Evolutionary conservation across 1,140 invertebrate species (phyloP).

Genomic region (Whitmania pigra): DNA sequence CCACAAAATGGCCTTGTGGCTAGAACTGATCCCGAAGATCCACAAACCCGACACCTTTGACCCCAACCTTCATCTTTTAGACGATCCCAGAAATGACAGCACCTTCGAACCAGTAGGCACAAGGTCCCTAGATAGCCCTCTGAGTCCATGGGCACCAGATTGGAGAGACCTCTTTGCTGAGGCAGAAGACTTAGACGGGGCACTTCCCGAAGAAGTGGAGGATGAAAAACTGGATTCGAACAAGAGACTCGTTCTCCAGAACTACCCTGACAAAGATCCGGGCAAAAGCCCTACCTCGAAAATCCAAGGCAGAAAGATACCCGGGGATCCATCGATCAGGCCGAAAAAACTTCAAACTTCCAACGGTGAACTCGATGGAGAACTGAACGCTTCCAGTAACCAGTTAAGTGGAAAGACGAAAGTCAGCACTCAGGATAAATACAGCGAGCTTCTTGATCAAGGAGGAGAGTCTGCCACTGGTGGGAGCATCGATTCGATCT

Average conservation of each 20-base stretch:
- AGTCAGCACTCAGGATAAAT: neutral
- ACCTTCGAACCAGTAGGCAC: constrained; percentile 33
- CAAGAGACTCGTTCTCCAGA: neutral
- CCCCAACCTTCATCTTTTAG: constrained; percentile 68
- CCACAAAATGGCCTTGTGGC: constrained; percentile 84
- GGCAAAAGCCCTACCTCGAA: neutral
- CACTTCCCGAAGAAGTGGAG: constrained; percentile 6
- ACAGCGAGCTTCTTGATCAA: too few species aligned
- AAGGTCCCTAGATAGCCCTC: constrained; percentile 32
- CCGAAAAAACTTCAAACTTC: neutral
- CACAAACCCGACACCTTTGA: constrained; percentile 69
- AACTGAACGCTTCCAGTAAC: neutral
- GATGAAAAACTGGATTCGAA: neutral
- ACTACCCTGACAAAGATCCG: constrained; percentile 10
- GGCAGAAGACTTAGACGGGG: neutral
- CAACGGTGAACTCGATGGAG: neutral
- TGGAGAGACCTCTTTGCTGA: constrained; percentile 31
- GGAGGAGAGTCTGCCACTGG: neutral
- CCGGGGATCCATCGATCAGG: constrained; percentile 30
- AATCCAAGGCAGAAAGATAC: neutral
- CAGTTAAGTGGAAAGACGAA: neutral
- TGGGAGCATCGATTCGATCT: constrained; percentile 20
- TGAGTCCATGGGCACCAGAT: constrained; percentile 33
- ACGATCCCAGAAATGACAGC: constrained; percentile 45
- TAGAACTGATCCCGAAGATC: constrained; percentile 82